These are phyloP conservation scores for Caradrina clavipalpis DNA, from an alignment of 2,888 invertebrate species.

Conservation along the genomic window DNA sequence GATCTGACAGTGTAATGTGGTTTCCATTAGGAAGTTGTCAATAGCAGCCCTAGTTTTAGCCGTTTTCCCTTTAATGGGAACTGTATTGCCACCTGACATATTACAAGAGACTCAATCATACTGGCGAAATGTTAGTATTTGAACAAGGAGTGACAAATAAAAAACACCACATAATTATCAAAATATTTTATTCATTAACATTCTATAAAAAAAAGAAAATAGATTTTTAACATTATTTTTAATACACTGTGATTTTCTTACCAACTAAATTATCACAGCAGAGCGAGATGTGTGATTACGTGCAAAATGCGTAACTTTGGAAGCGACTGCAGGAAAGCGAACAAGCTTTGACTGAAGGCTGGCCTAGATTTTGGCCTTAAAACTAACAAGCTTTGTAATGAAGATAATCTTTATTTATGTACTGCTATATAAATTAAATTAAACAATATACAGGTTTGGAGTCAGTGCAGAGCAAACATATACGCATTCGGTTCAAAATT, in stretches of 20 bases:
- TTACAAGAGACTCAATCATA: too few species aligned
- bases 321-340: constrained; percentile 53
- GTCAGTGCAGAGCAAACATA: too few species aligned
- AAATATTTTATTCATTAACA: constrained; percentile 70
- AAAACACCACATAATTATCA: constrained; percentile 52
- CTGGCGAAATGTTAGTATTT: not conserved
- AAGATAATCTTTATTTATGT: not conserved
- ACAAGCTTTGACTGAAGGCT: constrained; percentile 18
- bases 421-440: not conserved
- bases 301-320: constrained; percentile 64
- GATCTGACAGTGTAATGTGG: not conserved
- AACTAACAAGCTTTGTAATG: not conserved
- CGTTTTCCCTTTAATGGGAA: too few species aligned
- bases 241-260: constrained; percentile 69
- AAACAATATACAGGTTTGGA: not conserved
- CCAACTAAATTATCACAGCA: constrained; percentile 72
- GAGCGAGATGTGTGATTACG: constrained; percentile 56
- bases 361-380: not conserved
- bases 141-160: not conserved
- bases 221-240: constrained; percentile 60
- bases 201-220: constrained; percentile 67
- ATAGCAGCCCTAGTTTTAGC: not conserved
- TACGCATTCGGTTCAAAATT: too few species aligned
- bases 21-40: not conserved
- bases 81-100: too few species aligned